These are phyloP conservation scores for Napeogenes sylphis DNA, from an alignment of 2,888 invertebrate genomes.

Conservation along the genomic window DNA sequence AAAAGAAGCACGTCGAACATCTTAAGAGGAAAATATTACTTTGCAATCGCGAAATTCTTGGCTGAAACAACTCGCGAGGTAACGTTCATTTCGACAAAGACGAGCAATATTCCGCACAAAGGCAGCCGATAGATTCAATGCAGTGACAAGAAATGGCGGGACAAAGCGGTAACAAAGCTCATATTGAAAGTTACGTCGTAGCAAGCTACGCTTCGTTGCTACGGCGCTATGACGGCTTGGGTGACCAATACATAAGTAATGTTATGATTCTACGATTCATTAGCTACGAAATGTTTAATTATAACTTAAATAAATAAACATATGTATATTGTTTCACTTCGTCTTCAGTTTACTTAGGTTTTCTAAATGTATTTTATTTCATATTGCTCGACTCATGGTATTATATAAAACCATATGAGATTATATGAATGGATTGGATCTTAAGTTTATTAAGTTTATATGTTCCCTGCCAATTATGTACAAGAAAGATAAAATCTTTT, in stretches of 20 bases:
- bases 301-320: no score
- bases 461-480: no score
- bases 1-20: slow-evolving; percentile 75
- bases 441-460: no score
- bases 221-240: background rate
- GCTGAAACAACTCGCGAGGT: slow-evolving; percentile 75
- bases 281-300: background rate
- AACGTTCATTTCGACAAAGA: slow-evolving; percentile 76
- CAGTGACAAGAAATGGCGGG: slow-evolving; percentile 76
- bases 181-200: slow-evolving; percentile 67
- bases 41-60: slow-evolving; percentile 75
- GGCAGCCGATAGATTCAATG: slow-evolving; percentile 77
- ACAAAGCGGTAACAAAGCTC: slow-evolving; percentile 75
- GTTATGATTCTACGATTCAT: slow-evolving; percentile 32
- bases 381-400: no score
- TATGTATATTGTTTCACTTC: no score
- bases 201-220: slow-evolving; percentile 24
- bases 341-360: no score
- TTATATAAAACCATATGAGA: no score
- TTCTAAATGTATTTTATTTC: no score
- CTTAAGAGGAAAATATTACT: slow-evolving; percentile 76
- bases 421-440: no score
- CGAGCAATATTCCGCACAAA: slow-evolving; percentile 77
- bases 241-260: slow-evolving; percentile 23
- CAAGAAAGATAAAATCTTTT: background rate